Base-by-base conservation (phyloP, 37 sponge, comb jelly and placozoan species). In the Agelas oroides region DNA sequence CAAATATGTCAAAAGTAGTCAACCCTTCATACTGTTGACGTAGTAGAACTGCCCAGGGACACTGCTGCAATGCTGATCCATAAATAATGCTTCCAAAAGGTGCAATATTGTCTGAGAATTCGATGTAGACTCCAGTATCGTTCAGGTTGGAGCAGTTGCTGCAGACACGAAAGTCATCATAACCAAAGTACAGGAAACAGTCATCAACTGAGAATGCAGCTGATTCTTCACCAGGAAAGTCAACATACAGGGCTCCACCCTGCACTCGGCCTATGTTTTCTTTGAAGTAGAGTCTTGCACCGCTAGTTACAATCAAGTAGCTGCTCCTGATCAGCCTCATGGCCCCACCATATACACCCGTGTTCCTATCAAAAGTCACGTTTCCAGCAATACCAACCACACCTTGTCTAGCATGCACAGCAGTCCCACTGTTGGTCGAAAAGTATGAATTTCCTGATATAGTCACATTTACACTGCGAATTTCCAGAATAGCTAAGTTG, bases 101-200 rank as follows among this genome's bases (percentile, higher is more conserved):
- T 38, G 88, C 81, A 6, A 15, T 19, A 27, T 87, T 87, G 36
- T 64, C 37, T 33, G 13, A 25, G 46, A 87, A 87, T 18, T 32
- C 11, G 6, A 87, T 27, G 18, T 39, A 41, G 21, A 80, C 32
- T 5, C 57, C 65, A 18, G 14, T 65, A 27, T 6, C 56, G 23
- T 56, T n/a, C 8, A 89, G 17, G 55, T 55, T 52, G 30, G n/a
- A 32, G 53, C 84, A 84, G 33, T 62, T 46, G 0, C 19, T 35
- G 41, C 74, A 84, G 37, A 62, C 5, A 18, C 34, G 2, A n/a
- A 64, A 75, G 21, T 84, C 65, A n/a, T 73, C 32, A 28, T 84
- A 84, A 35, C 23, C 35, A 31, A 84, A 84, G 40, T 63, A 53
- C 15, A 87, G 56, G 70, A 87, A 87, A 33, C 88, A 87, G 31